Conservation (phyloP, 2,113 vertebrate species). For the Muntiacus muntjak region DNA sequence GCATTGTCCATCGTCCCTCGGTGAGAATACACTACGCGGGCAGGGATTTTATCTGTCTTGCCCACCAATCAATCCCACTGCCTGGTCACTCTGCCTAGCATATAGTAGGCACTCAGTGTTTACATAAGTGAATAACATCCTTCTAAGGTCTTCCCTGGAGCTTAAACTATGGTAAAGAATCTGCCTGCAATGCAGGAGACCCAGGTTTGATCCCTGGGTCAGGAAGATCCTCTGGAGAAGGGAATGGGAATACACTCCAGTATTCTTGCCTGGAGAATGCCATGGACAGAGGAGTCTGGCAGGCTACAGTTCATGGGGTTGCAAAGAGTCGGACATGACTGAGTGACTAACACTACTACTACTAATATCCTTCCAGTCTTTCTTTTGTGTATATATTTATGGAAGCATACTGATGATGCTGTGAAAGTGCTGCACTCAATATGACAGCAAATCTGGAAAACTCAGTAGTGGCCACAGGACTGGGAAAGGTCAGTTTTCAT, state of each 20-base stretch:
- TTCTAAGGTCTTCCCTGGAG: neutral
- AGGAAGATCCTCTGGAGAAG: neutral
- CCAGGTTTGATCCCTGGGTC: neutral
- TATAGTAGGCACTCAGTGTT: neutral
- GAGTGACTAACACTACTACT: neutral
- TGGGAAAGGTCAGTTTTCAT: no score
- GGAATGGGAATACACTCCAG: neutral
- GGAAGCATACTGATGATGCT: neutral
- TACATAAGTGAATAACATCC: slow-evolving; percentile 1
- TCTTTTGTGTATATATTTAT: neutral
- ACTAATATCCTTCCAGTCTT: neutral
- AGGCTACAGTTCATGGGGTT: neutral
- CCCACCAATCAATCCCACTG: neutral
- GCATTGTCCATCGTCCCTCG: neutral
- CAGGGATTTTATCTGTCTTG: neutral
- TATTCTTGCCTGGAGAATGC: neutral
- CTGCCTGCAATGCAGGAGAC: neutral
- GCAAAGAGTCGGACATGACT: neutral
- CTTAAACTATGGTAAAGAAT: neutral
- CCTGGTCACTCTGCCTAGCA: neutral
- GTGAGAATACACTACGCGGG: neutral
- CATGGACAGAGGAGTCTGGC: neutral
- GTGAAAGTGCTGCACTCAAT: no score
- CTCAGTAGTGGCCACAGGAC: no score
- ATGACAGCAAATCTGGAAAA: no score